These are phyloP conservation scores for Hesperophylax magnus DNA, from an alignment of 1,140 invertebrate genomes.

Conservation along the genomic window DNA sequence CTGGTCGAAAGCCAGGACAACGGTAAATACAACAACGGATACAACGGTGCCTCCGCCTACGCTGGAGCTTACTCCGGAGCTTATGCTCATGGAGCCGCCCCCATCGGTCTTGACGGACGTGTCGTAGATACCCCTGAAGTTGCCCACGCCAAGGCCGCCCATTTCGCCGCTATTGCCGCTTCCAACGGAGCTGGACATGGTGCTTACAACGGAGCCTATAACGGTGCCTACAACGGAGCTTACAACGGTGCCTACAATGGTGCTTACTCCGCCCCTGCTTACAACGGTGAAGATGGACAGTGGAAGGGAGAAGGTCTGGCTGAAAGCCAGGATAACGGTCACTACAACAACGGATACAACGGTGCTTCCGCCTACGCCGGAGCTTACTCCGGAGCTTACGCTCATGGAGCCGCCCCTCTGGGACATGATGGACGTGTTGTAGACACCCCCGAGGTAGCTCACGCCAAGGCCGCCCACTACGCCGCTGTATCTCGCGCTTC, in stretches of 20 bases:
- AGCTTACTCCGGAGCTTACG: slow-evolving; percentile 50
- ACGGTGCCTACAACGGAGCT: neutral
- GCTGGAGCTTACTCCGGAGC: no score
- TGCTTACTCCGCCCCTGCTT: neutral
- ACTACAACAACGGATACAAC: slow-evolving; percentile 20
- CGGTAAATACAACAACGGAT: no score
- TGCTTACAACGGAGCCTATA: neutral
- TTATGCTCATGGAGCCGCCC: no score
- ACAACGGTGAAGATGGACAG: neutral
- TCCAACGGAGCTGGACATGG: no score
- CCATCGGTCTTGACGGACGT: no score
- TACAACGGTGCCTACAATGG: neutral
- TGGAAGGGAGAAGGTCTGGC: slow-evolving; percentile 30
- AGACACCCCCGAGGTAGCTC: slow-evolving; percentile 67
- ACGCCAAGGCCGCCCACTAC: slow-evolving; percentile 67
- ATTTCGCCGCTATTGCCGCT: no score
- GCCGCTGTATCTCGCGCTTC: slow-evolving; percentile 57
- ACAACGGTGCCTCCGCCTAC: no score
- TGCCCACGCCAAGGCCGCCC: no score
- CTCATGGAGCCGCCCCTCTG: slow-evolving; percentile 48
- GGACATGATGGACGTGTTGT: slow-evolving; percentile 59
- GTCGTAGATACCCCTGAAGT: no score
- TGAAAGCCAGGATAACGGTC: slow-evolving; percentile 44
- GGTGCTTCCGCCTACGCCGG: slow-evolving; percentile 46
- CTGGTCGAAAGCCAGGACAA: no score